phyloP scores from a whole-genome alignment of 2,888 invertebrate species.

The Schrankia costaestrigalis region DNA sequence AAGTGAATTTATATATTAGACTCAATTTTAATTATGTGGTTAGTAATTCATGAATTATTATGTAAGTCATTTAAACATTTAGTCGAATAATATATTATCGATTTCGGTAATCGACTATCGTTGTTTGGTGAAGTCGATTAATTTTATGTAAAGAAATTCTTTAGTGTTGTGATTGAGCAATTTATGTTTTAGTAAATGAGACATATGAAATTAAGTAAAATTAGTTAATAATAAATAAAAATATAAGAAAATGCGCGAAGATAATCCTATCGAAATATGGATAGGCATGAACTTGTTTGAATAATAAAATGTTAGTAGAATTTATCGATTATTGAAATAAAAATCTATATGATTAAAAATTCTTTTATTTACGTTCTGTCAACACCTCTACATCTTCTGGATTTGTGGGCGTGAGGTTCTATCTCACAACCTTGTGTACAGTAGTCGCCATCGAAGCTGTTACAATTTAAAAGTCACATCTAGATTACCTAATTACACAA shows the following conservation, averaged over 20 bases:
- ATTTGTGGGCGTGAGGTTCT: too few relatives aligned
- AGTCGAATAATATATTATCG: slow-evolving; percentile 9
- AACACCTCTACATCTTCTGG: too few relatives aligned
- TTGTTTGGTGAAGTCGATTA: too few relatives aligned
- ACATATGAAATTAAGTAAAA: slow-evolving; percentile 19
- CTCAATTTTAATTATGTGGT: too few relatives aligned
- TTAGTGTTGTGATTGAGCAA: slow-evolving; percentile 44
- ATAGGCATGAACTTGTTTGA: slow-evolving; percentile 34
- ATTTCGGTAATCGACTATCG: slow-evolving; percentile 6
- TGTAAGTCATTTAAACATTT: too few relatives aligned
- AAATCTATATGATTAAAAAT: slow-evolving; percentile 16
- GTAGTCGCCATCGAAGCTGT: too few relatives aligned
- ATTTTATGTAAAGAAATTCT: slow-evolving; percentile 20
- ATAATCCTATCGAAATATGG: slow-evolving; percentile 44
- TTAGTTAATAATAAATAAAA: slow-evolving; percentile 15
- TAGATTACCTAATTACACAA: too few relatives aligned
- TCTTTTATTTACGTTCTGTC: too few relatives aligned
- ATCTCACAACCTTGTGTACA: too few relatives aligned
- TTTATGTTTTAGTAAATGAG: slow-evolving; percentile 27
- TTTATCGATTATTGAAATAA: slow-evolving; percentile 56
- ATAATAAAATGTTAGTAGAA: slow-evolving; percentile 48
- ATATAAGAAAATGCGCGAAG: slow-evolving; percentile 26
- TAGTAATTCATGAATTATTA: too few relatives aligned
- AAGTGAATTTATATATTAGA: too few relatives aligned
- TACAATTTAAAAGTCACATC: too few relatives aligned